Base-by-base conservation (phyloP, 2,888 invertebrate genomes). In the Plagodis pulveraria region DNA sequence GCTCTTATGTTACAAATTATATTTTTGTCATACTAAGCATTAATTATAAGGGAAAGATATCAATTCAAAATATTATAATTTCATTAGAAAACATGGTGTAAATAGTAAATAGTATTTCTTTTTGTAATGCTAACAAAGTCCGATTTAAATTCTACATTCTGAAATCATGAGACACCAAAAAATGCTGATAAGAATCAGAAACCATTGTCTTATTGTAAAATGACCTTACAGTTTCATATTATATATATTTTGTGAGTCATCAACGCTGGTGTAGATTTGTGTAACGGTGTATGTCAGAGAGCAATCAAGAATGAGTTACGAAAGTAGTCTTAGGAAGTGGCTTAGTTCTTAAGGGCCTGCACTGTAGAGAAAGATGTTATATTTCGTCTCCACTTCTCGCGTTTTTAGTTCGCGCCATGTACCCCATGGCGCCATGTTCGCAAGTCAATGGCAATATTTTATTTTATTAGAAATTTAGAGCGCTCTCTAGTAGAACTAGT, bases 281-380 rank as follows among this genome's bases (percentile, higher is more conserved):
- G 40, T 76, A 78, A 72, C 74, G 76, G 75, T 72, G 57, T 62
- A 63, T 60, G 67, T 65, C 66, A 61, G 56, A 71, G 66, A 68
- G 71, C 76, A 77, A 80, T 81, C 77, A 73, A 76, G 73, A 75
- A 80, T 74, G 71, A 70, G 75, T 81, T 78, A 81, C 70, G 76
- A 69, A 69, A 70, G 65, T 61, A 50, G 61, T 57, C 57, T 64
- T 59, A 59, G 65, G 62, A 66, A 67, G 64, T 65, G 65, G 66
- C 58, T 65, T 65, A 70, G 68, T 71, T 66, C 71, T 64, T n/a
- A n/a, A n/a, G n/a, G n/a, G n/a, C n/a, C n/a, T n/a, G n/a, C n/a
- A n/a, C n/a, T n/a, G n/a, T n/a, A n/a, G n/a, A n/a, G n/a, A n/a
- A n/a, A n/a, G n/a, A n/a, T n/a, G n/a, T n/a, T n/a, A n/a, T n/a